phyloP scores from a whole-genome alignment of 2,797 vertebrate genomes.

The Pagetopsis macropterus region DNA sequence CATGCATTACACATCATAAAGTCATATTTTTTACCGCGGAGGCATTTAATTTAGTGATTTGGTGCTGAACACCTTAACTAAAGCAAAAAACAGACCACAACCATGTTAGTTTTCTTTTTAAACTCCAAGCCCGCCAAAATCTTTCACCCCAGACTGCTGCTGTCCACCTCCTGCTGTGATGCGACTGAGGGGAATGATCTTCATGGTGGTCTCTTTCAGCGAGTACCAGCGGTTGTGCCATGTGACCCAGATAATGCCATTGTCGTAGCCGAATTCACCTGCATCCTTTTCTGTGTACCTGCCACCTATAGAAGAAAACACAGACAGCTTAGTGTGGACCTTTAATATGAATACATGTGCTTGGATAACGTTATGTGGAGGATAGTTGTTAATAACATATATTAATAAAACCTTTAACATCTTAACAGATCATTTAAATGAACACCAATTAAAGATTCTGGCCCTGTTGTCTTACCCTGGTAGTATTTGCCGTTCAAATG shows the following conservation, averaged over 20 bases:
- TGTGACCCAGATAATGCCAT: conserved; percentile 95
- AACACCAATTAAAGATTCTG: neutral
- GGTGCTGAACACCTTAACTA: neutral
- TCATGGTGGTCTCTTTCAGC: conserved; percentile 94
- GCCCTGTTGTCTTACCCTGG: conserved; percentile 77
- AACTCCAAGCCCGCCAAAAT: conserved; percentile 64
- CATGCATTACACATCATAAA: conserved; percentile 9
- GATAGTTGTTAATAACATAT: neutral
- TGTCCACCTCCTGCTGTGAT: conserved; percentile 79
- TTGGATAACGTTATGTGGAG: neutral
- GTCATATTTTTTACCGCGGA: neutral
- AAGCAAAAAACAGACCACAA: neutral
- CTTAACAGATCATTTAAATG: neutral
- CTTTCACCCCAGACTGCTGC: conserved; percentile 80
- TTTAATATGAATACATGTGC: neutral
- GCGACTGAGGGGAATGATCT: conserved; percentile 90
- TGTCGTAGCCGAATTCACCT: conserved; percentile 85
- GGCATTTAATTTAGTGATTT: conserved; percentile 1
- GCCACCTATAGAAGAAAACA: conserved; percentile 81
- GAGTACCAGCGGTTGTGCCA: conserved; percentile 95
- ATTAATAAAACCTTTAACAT: neutral
- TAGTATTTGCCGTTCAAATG: conserved; percentile 97
- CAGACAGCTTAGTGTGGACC: neutral
- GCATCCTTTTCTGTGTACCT: conserved; percentile 85
- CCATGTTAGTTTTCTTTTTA: conserved; percentile 19